phyloP scores from a whole-genome alignment of 2,797 vertebrate species.

The Ceyx erithaca region DNA sequence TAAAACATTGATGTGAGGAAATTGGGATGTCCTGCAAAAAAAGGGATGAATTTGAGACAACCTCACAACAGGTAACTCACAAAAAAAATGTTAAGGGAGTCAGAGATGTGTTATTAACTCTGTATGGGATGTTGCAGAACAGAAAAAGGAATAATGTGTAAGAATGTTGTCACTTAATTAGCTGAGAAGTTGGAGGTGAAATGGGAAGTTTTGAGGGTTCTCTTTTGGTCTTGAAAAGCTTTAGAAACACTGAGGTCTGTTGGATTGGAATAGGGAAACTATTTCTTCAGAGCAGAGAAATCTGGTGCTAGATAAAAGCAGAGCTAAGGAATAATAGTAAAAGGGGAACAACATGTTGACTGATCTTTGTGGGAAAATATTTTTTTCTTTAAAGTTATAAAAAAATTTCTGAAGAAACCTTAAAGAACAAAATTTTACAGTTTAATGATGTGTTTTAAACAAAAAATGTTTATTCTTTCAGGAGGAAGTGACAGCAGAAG shows the following conservation, averaged over 20 bases:
- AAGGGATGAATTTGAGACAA: background rate
- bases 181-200: background rate
- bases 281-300: background rate
- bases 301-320: background rate
- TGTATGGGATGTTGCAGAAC: background rate
- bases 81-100: background rate
- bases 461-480: constrained; percentile 58
- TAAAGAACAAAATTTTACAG: background rate
- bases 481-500: constrained; percentile 92
- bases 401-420: background rate
- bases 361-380: background rate
- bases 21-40: background rate
- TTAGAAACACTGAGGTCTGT: background rate
- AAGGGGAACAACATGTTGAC: background rate
- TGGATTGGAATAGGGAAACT: background rate
- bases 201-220: background rate
- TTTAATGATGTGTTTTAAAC: background rate
- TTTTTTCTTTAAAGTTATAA: background rate
- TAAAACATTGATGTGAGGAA: background rate
- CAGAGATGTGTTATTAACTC: background rate
- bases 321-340: background rate
- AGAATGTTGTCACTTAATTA: background rate
- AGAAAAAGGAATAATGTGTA: background rate
- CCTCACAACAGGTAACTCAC: background rate
- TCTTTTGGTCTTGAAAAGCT: background rate